phyloP scores from a whole-genome alignment of 2,888 invertebrate species.

The Holacanthella duospinosa region DNA sequence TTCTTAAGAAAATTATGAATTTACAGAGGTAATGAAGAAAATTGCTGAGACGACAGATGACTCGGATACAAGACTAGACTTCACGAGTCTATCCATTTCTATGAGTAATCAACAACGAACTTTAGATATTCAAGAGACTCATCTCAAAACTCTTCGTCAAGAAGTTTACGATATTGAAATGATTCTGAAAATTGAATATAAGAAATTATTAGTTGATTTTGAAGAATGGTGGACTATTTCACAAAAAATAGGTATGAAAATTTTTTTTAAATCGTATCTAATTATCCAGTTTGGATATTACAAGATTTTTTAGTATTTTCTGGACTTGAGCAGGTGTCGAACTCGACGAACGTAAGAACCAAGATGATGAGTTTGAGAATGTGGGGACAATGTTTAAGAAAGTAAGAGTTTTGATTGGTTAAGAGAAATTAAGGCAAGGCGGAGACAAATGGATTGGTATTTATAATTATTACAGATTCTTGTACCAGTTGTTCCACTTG shows the following conservation, averaged over 20 bases:
- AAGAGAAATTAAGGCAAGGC: background rate
- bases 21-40: constrained; percentile 1
- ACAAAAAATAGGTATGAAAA: background rate
- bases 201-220: constrained; percentile 52
- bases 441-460: constrained; percentile 23
- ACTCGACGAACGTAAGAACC: background rate
- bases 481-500: constrained; percentile 19
- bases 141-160: constrained; percentile 13
- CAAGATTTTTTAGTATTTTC: background rate
- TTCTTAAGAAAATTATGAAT: too few relatives aligned
- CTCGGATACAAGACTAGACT: background rate
- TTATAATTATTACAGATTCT: constrained; percentile 28
- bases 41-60: background rate
- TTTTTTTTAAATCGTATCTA: too few relatives aligned
- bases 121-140: constrained; percentile 23
- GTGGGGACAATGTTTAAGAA: background rate
- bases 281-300: background rate
- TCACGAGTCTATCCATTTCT: background rate
- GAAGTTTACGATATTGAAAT: constrained; percentile 18
- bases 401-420: background rate
- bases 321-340: background rate
- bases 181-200: constrained; percentile 46
- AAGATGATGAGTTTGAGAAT: background rate
- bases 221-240: constrained; percentile 44
- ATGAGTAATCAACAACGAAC: constrained; percentile 17